These are phyloP conservation scores for Euplagia quadripunctaria DNA, from an alignment of 2,888 invertebrate species.

Conservation along the genomic window DNA sequence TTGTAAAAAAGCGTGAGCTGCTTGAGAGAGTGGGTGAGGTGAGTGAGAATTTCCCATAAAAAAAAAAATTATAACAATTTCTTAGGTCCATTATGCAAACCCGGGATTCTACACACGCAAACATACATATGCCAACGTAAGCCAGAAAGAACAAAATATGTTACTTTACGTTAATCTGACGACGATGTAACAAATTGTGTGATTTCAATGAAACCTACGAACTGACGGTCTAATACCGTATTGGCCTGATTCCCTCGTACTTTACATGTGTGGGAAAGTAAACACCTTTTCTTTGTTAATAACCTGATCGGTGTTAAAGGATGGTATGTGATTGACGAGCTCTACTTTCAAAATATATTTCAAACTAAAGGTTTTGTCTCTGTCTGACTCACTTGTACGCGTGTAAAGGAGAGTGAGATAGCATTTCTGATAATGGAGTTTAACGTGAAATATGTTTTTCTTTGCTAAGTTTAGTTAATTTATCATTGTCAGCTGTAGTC, in stretches of 20 bases:
- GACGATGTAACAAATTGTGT: not conserved
- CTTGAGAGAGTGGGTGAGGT: too few relatives aligned
- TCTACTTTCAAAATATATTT: not conserved
- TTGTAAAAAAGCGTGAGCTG: too few relatives aligned
- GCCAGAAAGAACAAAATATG: too few relatives aligned
- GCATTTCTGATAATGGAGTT: not conserved
- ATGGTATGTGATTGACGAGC: conserved; percentile 7
- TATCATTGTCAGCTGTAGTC: not conserved
- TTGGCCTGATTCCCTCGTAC: conserved; percentile 33
- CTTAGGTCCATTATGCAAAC: too few relatives aligned
- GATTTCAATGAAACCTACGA: conserved; percentile 3
- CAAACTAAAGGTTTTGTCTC: not conserved
- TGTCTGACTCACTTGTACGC: not conserved
- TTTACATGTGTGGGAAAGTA: conserved; percentile 29
- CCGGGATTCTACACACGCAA: too few relatives aligned
- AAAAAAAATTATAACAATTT: too few relatives aligned
- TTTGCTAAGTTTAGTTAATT: not conserved
- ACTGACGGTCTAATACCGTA: conserved; percentile 19
- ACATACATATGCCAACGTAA: too few relatives aligned
- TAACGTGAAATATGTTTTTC: not conserved
- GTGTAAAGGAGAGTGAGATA: not conserved
- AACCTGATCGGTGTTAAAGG: conserved; percentile 11
- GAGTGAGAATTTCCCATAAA: too few relatives aligned
- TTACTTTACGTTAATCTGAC: not conserved
- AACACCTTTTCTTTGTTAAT: conserved; percentile 32